Evolutionary conservation across 2,797 vertebrate species (phyloP).

Genomic region (Spondyliosoma cantharus): DNA sequence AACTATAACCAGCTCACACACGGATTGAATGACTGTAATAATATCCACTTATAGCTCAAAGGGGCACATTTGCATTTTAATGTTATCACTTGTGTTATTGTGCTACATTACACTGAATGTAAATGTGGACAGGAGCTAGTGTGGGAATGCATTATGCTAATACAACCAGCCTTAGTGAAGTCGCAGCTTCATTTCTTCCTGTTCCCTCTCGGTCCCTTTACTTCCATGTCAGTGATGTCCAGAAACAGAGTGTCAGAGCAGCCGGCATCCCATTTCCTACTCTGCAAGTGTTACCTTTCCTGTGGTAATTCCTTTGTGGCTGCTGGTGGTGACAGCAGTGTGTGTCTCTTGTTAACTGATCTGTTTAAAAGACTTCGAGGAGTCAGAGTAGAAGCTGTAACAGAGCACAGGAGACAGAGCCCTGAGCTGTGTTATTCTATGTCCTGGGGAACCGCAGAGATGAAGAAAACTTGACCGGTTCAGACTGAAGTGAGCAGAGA

Average conservation of each 20-base stretch:
- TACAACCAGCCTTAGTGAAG: not conserved
- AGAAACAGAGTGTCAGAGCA: not conserved
- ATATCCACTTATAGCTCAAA: conserved; percentile 23
- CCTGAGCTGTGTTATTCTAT: not conserved
- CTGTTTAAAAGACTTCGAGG: not conserved
- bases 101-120: not conserved
- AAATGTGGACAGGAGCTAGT: not conserved
- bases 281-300: not conserved
- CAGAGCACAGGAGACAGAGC: not conserved
- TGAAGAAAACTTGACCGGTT: not conserved
- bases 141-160: not conserved
- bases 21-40: conserved; percentile 1
- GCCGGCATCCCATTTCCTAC: not conserved
- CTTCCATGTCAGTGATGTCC: not conserved
- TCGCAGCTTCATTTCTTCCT: not conserved
- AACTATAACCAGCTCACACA: conserved; percentile 28
- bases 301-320: not conserved
- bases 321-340: not conserved
- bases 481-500: not conserved
- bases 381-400: not conserved
- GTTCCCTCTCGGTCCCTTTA: not conserved
- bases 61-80: conserved; percentile 47
- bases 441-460: not conserved
- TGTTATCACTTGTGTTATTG: conserved; percentile 9
- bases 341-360: not conserved